Conservation (phyloP, 1,140 invertebrate genomes). For the Drosophila miranda region DNA sequence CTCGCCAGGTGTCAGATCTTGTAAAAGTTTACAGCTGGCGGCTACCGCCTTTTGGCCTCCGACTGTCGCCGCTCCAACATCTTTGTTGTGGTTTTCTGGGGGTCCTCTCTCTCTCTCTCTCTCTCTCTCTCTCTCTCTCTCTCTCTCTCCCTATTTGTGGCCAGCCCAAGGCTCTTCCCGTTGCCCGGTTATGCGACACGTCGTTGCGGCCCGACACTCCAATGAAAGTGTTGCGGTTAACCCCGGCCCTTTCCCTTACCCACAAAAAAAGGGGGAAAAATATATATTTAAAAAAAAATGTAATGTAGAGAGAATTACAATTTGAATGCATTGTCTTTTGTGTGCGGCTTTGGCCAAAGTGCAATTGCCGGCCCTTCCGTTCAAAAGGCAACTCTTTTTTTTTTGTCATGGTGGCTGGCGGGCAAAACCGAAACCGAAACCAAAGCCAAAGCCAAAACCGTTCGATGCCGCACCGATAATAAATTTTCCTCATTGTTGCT, state of each 20-base stretch:
- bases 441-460: constrained; percentile 62
- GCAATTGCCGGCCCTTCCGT: constrained; percentile 69
- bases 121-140: constrained; percentile 20
- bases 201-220: constrained; percentile 3
- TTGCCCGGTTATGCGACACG: constrained; percentile 42
- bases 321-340: constrained; percentile 66
- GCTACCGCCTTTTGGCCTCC: constrained; percentile 22
- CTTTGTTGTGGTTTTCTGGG: constrained; percentile 41
- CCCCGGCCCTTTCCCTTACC: neutral
- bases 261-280: neutral
- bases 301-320: constrained; percentile 57
- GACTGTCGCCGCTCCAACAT: neutral
- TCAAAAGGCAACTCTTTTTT: constrained; percentile 37
- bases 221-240: constrained; percentile 55
- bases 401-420: constrained; percentile 45
- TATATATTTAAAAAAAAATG: constrained; percentile 20
- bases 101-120: constrained; percentile 14
- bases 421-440: constrained; percentile 28
- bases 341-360: constrained; percentile 30
- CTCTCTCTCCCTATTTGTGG: constrained; percentile 18
- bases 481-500: constrained; percentile 76
- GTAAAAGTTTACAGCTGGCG: constrained; percentile 38
- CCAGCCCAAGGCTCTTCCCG: constrained; percentile 25
- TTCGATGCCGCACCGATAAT: constrained; percentile 77
- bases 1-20: constrained; percentile 11